Conservation (phyloP, 2,797 vertebrate genomes). For the Helicolenus hilgendorfi region DNA sequence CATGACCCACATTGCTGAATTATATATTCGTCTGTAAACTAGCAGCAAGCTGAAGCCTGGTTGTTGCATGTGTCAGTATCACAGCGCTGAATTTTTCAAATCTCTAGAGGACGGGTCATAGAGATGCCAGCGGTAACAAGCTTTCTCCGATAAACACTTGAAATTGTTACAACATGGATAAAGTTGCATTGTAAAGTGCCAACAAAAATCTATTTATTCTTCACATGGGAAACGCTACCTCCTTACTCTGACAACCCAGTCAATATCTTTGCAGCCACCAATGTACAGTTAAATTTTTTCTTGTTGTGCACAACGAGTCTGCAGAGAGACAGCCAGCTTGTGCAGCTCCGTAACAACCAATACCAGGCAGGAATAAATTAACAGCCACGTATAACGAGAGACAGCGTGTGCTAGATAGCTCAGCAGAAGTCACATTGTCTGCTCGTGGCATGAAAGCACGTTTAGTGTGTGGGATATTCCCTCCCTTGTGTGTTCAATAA, state of each 20-base stretch:
- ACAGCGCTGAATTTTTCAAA: background rate
- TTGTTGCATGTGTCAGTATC: background rate
- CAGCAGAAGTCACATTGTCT: slow-evolving; percentile 5
- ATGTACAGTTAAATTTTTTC: background rate
- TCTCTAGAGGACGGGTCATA: slow-evolving; percentile 1
- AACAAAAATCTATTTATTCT: background rate
- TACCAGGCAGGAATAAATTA: slow-evolving; percentile 13
- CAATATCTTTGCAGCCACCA: slow-evolving; percentile 1
- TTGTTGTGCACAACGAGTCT: background rate
- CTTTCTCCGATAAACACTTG: background rate
- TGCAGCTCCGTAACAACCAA: background rate
- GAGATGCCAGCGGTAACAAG: background rate
- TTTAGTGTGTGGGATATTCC: slow-evolving; percentile 39
- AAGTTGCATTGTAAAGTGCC: background rate
- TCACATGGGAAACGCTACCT: slow-evolving; percentile 16
- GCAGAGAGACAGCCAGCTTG: background rate
- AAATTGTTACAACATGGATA: background rate
- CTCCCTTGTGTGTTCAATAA: slow-evolving; percentile 81
- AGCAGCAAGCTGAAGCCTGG: background rate
- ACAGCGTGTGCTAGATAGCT: background rate
- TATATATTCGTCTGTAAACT: background rate
- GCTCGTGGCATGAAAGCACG: slow-evolving; percentile 9
- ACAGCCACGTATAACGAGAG: slow-evolving; percentile 1
- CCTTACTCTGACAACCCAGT: background rate
- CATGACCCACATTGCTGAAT: background rate